phyloP scores from a whole-genome alignment of 2,797 vertebrate genomes.

The Mormyrops attenuatus region DNA sequence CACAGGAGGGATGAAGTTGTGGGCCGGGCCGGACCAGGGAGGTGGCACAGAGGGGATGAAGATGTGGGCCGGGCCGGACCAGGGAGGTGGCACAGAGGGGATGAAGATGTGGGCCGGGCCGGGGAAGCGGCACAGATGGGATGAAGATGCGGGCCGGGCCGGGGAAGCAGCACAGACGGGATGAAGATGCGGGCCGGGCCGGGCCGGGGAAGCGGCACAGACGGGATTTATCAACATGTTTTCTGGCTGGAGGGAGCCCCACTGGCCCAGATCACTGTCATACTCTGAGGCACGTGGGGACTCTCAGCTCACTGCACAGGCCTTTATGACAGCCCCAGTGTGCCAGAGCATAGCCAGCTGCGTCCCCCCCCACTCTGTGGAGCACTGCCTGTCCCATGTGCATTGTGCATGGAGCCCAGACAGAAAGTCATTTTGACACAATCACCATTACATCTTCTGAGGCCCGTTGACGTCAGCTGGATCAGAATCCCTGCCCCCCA shows the following conservation, averaged over 20 bases:
- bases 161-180: neutral
- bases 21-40: neutral
- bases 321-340: slow-evolving; percentile 20
- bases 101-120: neutral
- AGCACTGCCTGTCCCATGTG: neutral
- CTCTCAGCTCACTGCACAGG: neutral
- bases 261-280: slow-evolving; percentile 37
- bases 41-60: neutral
- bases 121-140: slow-evolving; percentile 25
- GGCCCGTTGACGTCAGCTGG: slow-evolving; percentile 41
- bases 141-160: slow-evolving; percentile 30
- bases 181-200: neutral
- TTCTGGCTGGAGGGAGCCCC: slow-evolving; percentile 36
- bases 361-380: neutral
- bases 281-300: slow-evolving; percentile 21
- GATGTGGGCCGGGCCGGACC: neutral
- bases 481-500: neutral
- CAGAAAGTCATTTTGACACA: slow-evolving; percentile 12
- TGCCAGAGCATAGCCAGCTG: neutral
- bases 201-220: slow-evolving; percentile 7
- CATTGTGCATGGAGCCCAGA: neutral
- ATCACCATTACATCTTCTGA: slow-evolving; percentile 3
- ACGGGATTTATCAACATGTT: slow-evolving; percentile 32
- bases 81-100: slow-evolving; percentile 26
- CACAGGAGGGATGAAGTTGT: slow-evolving; percentile 37